phyloP scores from a whole-genome alignment of 1,140 invertebrate genomes.

The Drosophila nikananu region DNA sequence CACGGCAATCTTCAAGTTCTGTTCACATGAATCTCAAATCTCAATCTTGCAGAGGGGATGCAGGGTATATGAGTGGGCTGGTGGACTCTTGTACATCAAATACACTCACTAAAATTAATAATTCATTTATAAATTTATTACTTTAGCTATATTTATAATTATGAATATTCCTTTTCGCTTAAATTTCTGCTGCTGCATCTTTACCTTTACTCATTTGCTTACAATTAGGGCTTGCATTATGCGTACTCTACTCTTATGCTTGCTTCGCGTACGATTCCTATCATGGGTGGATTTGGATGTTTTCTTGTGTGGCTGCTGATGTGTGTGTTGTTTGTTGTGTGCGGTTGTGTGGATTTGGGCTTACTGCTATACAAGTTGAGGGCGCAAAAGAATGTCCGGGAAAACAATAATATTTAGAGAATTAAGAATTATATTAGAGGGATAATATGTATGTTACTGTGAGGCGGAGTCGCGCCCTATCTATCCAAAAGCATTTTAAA shows the following conservation, averaged over 20 bases:
- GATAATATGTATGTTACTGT: conserved; percentile 33
- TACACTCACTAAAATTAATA: conserved; percentile 72
- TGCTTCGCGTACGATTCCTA: conserved; percentile 56
- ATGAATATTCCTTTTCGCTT: conserved; percentile 67
- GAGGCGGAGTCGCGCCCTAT: conserved; percentile 8
- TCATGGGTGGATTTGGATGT: conserved; percentile 30
- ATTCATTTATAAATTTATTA: conserved; percentile 84
- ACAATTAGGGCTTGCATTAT: conserved; percentile 64
- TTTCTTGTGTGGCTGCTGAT: conserved; percentile 12
- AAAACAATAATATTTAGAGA: conserved; percentile 33
- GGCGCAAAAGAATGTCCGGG: conserved; percentile 34
- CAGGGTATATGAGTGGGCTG: conserved; percentile 1
- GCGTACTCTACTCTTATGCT: conserved; percentile 62
- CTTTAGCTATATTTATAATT: conserved; percentile 81
- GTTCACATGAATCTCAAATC: conserved; percentile 57
- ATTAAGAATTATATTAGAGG: conserved; percentile 46
- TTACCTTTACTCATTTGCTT: conserved; percentile 44
- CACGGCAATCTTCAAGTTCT: conserved; percentile 40
- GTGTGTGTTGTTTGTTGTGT: conserved; percentile 9
- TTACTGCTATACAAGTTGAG: conserved; percentile 69
- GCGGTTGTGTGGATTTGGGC: conserved; percentile 14
- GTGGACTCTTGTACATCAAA: conserved; percentile 62
- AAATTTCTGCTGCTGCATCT: conserved; percentile 20
- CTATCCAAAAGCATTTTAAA: conserved; percentile 44
- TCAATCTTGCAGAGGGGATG: conserved; percentile 8